Base-by-base conservation (phyloP, 2,797 vertebrate species). In the Melanotaenia pygmaea region DNA sequence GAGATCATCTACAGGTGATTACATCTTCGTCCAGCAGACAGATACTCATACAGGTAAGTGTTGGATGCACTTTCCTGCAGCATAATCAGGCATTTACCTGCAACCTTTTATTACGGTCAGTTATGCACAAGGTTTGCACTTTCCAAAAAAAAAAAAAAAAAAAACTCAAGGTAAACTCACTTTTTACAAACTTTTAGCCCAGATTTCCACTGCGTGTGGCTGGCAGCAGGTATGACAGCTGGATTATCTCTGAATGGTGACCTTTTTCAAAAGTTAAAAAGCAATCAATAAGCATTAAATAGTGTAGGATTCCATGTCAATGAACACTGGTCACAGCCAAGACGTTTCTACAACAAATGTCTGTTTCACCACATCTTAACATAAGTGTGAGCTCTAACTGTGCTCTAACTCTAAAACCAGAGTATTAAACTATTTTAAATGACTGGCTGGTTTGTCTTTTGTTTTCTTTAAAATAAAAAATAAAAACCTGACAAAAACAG, bases 21-120 rank as follows among this genome's bases (percentile, higher is more conserved):
- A 88, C 70, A 68, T 78, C 79, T 75, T 84, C 83, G 80, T 85
- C 83, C 86, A 77, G 72, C 80, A 92, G 89, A 88, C 86, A 77
- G 76, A 83, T 35, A 63, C 77, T 89, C 86, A 90, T 77, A 35
- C 68, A 74, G 63, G 72, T 86, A 91, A 91, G 79, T 87, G 85
- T 72, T 51, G 64, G 59, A 77, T 90, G 61, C 51, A 74, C 71
- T 70, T 88, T 64, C 38, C 78, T 67, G 72, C 67, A 71, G 61
- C 71, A 79, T 90, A 90, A 91, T 90, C 86, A 88, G 50, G 28
- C 68, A 72, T 57, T 85, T 82, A 80, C 82, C 64, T 74, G 26
- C 47, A 88, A 67, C 66, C 79, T 75, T 74, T 82, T 80, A 87
- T 91, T 89, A 88, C 51, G 53, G 83, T 56, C 77, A 79, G 72